Conservation (phyloP, 2,888 invertebrate species). For the Apotomis betuletana region DNA sequence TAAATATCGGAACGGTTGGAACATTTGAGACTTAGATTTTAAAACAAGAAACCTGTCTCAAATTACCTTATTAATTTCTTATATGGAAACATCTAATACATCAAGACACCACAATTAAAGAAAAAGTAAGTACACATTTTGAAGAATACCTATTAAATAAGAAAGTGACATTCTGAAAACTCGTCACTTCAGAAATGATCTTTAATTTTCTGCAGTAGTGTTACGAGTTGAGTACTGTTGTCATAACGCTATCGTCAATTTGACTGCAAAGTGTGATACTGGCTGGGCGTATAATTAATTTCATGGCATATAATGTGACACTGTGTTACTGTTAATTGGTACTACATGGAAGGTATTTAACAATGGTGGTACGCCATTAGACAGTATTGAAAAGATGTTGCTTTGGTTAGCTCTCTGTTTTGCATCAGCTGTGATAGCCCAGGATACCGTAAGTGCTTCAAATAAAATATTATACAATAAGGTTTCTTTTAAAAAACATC, state of each 20-base stretch:
- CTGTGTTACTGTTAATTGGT: slow-evolving; percentile 29
- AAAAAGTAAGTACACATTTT: neutral
- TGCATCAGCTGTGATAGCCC: neutral
- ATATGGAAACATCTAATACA: too few relatives aligned
- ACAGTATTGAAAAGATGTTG: slow-evolving; percentile 32
- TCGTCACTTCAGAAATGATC: neutral
- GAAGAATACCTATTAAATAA: neutral
- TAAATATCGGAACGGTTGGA: too few relatives aligned
- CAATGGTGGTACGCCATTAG: neutral
- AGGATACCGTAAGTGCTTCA: slow-evolving; percentile 7
- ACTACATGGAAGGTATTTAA: slow-evolving; percentile 18
- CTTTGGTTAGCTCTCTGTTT: slow-evolving; percentile 11
- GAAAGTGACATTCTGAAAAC: neutral
- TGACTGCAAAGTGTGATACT: neutral
- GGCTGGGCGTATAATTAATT: slow-evolving; percentile 24
- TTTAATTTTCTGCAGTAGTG: neutral
- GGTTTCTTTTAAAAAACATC: too few relatives aligned
- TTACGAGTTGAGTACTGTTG: neutral
- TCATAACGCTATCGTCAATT: neutral
- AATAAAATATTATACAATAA: neutral
- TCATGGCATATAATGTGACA: slow-evolving; percentile 20
- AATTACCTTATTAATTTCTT: too few relatives aligned
- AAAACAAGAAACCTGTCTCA: too few relatives aligned
- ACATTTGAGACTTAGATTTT: too few relatives aligned
- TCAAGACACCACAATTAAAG: too few relatives aligned